Conservation (phyloP, 2,888 invertebrate genomes). For the Dastarcus helophoroides region DNA sequence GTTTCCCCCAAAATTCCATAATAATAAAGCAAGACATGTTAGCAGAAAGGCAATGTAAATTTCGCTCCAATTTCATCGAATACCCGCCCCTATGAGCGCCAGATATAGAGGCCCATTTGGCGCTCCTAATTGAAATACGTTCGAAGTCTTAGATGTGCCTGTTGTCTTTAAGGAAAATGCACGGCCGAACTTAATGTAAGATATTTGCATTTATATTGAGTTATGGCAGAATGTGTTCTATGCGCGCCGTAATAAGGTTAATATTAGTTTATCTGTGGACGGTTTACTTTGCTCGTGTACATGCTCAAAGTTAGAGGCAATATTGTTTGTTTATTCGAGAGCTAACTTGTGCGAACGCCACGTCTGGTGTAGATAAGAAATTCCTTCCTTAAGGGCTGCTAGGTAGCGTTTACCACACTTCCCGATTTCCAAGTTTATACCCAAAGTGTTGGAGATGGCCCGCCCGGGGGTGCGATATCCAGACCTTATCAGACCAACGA, state of each 20-base stretch:
- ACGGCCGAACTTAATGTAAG: slow-evolving; percentile 35
- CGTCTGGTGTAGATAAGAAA: no score
- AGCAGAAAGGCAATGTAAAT: slow-evolving; percentile 16
- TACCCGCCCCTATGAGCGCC: slow-evolving; percentile 7
- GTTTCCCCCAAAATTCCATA: slow-evolving; percentile 14
- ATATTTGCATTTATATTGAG: slow-evolving; percentile 40
- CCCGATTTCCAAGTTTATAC: no score
- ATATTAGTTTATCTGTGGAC: slow-evolving; percentile 36
- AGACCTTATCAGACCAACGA: no score
- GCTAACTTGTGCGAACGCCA: no score
- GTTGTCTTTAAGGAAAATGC: slow-evolving; percentile 37
- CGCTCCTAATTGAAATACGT: slow-evolving; percentile 16
- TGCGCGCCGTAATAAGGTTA: slow-evolving; percentile 32
- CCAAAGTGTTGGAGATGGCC: no score
- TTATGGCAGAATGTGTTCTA: slow-evolving; percentile 31
- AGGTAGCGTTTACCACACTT: no score
- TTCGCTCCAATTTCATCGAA: slow-evolving; percentile 10
- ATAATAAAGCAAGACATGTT: slow-evolving; percentile 20
- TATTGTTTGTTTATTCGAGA: slow-evolving; percentile 35
- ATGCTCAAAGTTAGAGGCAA: slow-evolving; percentile 28
- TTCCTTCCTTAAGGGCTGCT: no score
- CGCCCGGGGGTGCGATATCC: no score
- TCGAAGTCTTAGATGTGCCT: slow-evolving; percentile 26
- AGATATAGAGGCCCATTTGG: slow-evolving; percentile 3
- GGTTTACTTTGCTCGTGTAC: slow-evolving; percentile 35